These are phyloP conservation scores for Drosophila melanosoma DNA, from an alignment of 2,888 invertebrate species.

Conservation along the genomic window DNA sequence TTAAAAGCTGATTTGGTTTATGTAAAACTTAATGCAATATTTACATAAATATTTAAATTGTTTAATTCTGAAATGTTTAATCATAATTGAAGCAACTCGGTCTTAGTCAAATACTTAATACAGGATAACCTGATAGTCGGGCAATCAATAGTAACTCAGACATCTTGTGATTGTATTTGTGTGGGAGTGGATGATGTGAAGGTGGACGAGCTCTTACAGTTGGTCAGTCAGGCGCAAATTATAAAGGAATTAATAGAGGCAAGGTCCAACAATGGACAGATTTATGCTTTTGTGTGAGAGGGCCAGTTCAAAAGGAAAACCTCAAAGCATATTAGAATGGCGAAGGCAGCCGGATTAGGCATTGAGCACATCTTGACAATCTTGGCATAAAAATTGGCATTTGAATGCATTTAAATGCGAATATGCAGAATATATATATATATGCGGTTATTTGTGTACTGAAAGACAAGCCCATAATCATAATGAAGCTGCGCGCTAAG, in stretches of 20 bases:
- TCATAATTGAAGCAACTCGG: neutral
- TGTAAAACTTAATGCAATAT: neutral
- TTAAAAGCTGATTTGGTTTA: no score
- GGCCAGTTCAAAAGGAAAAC: conserved; percentile 61
- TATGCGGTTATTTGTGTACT: conserved; percentile 33
- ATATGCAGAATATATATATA: conserved; percentile 54
- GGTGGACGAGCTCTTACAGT: conserved; percentile 56
- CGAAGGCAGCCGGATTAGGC: conserved; percentile 55
- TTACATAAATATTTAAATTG: neutral
- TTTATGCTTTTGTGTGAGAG: conserved; percentile 50
- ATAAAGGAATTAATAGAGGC: conserved; percentile 81
- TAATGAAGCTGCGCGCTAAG: conserved; percentile 74
- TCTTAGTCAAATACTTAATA: neutral
- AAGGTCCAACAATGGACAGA: conserved; percentile 59
- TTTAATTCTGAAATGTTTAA: neutral
- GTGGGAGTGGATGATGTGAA: conserved; percentile 50
- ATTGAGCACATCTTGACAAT: conserved; percentile 57
- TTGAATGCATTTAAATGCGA: conserved; percentile 72
- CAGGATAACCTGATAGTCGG: conserved; percentile 19
- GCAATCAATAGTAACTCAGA: neutral
- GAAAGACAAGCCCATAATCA: conserved; percentile 67
- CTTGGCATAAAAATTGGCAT: conserved; percentile 75
- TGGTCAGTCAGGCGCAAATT: conserved; percentile 81
- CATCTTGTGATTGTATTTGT: conserved; percentile 10
- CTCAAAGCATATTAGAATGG: conserved; percentile 55